Evolutionary conservation across 2,113 vertebrate species (phyloP).

Genomic region (Dendrocopos noguchii): DNA sequence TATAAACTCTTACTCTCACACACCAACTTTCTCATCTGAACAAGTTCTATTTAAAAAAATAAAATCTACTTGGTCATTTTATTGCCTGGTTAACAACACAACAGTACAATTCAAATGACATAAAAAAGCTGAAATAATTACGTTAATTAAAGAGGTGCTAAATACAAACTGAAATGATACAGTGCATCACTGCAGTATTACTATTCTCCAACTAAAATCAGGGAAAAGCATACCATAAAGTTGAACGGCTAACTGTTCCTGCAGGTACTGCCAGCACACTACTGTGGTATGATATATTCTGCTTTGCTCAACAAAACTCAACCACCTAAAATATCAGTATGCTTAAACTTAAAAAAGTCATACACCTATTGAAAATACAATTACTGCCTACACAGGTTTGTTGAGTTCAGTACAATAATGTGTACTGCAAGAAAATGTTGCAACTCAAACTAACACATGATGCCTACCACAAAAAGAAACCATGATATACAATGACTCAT

Average conservation of each 20-base stretch:
- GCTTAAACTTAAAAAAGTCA: not conserved
- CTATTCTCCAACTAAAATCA: not conserved
- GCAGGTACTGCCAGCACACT: not conserved
- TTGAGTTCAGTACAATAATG: not conserved
- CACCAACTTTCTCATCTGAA: not conserved
- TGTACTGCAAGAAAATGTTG: not conserved
- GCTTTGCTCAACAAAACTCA: not conserved
- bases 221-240: not conserved
- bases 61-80: not conserved
- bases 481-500: not conserved
- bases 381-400: not conserved
- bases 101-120: not conserved
- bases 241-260: not conserved
- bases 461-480: not conserved
- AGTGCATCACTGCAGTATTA: not conserved
- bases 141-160: not conserved
- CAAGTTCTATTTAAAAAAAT: not conserved
- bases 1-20: not conserved
- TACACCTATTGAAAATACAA: not conserved
- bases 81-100: not conserved
- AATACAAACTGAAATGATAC: not conserved
- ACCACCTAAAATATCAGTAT: not conserved
- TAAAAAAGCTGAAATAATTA: not conserved
- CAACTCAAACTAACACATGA: not conserved
- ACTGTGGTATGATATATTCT: accelerated